Percentiles rank a stretch among this genome's conserved stretches.
Evolutionary conservation across 2,113 vertebrate genomes (phyloP).

Genomic region (Mesitornis unicolor): DNA sequence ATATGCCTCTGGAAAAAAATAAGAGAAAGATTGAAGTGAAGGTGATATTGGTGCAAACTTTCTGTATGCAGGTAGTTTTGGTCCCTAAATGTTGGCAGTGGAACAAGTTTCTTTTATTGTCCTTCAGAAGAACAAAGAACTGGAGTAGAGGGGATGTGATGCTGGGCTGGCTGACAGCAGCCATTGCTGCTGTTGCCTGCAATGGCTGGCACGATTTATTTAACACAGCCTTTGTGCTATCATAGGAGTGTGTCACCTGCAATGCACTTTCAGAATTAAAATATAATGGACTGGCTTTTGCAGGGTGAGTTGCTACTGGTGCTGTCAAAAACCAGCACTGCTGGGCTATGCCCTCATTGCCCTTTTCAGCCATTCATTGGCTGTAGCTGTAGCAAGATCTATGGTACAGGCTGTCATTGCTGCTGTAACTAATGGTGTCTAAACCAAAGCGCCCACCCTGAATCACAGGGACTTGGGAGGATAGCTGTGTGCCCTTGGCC

Average conservation of each 20-base stretch:
- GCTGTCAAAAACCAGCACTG: neutral
- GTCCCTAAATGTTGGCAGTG: neutral
- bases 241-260: neutral
- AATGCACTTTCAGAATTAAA: neutral
- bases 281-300: neutral
- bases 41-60: neutral
- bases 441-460: neutral
- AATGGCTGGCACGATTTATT: neutral
- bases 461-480: neutral
- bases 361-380: accelerated
- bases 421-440: neutral
- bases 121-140: neutral
- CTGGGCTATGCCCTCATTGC: neutral
- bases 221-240: neutral
- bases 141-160: neutral
- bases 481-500: neutral
- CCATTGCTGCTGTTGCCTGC: neutral
- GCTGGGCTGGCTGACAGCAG: neutral
- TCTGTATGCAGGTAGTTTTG: neutral
- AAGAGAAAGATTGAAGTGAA: neutral
- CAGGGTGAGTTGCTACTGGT: neutral
- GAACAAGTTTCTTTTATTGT: neutral
- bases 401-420: neutral
- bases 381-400: neutral
- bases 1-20: neutral